phyloP scores from a whole-genome alignment of 2,797 vertebrate genomes.

The Schizopygopsis pylzovi region DNA sequence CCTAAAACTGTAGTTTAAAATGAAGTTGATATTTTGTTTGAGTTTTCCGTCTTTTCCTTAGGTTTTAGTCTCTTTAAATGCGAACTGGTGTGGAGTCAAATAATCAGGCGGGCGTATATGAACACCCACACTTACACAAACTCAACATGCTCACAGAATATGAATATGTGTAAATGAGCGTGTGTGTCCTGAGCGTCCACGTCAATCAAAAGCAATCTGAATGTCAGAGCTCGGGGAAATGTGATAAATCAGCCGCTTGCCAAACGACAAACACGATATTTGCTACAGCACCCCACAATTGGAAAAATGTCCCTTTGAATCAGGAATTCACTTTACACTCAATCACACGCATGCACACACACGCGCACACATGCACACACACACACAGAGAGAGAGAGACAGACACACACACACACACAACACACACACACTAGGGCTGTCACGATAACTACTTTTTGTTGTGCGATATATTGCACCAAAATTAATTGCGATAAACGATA shows the following conservation, averaged over 20 bases:
- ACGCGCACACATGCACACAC: slow-evolving; percentile 51
- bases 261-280: slow-evolving; percentile 81
- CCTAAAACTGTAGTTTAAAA: too few relatives aligned
- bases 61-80: slow-evolving; percentile 16
- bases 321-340: slow-evolving; percentile 75
- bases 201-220: slow-evolving; percentile 79
- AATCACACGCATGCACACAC: slow-evolving; percentile 8
- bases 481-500: too few relatives aligned
- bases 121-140: slow-evolving; percentile 28
- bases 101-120: background rate
- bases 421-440: too few relatives aligned
- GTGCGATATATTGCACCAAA: too few relatives aligned
- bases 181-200: slow-evolving; percentile 44
- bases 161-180: slow-evolving; percentile 44
- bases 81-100: slow-evolving; percentile 18
- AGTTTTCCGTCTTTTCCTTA: too few relatives aligned
- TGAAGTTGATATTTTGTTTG: too few relatives aligned
- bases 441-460: too few relatives aligned
- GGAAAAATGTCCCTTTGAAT: slow-evolving; percentile 81
- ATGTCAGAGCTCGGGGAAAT: slow-evolving; percentile 75
- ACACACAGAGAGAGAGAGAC: slow-evolving; percentile 17
- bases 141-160: slow-evolving; percentile 24
- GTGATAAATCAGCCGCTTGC: slow-evolving; percentile 78
- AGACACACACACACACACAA: too few relatives aligned
- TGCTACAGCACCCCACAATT: slow-evolving; percentile 71